These are phyloP conservation scores for Halocynthia roretzi DNA, from an alignment of 23 tunicate genomes.

Conservation along the genomic window DNA sequence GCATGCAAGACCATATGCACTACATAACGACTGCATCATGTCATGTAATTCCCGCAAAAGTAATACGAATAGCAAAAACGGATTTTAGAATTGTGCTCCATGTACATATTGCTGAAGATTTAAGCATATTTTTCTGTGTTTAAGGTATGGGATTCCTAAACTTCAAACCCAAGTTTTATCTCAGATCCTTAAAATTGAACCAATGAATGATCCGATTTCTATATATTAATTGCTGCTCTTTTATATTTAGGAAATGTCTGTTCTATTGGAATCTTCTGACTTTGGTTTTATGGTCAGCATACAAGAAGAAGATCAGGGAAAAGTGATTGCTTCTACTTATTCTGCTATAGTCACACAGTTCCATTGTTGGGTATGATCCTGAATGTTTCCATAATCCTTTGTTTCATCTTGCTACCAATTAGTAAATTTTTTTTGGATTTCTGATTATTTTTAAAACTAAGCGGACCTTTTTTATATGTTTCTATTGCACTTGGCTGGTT, in stretches of 20 bases:
- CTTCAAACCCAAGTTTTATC: too few species aligned
- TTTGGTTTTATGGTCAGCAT: slow-evolving; percentile 52
- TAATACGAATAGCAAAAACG: too few species aligned
- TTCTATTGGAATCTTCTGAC: slow-evolving; percentile 28
- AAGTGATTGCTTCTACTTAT: slow-evolving; percentile 32
- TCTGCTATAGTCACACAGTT: slow-evolving; percentile 60
- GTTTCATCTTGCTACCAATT: background rate
- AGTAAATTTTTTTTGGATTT: background rate
- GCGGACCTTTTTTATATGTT: background rate
- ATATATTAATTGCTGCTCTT: background rate
- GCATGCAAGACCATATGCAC: too few species aligned
- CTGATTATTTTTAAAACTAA: background rate
- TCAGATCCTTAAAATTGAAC: too few species aligned
- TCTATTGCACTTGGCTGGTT: too few species aligned
- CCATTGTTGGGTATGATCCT: slow-evolving; percentile 59
- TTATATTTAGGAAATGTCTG: slow-evolving; percentile 25
- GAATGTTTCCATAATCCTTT: background rate
- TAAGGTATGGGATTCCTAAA: too few species aligned
- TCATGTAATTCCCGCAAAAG: too few species aligned
- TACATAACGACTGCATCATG: too few species aligned
- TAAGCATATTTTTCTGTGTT: too few species aligned
- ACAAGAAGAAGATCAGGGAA: slow-evolving; percentile 27
- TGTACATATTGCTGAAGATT: too few species aligned
- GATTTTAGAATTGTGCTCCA: too few species aligned
- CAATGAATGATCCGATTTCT: too few species aligned